phyloP scores from a whole-genome alignment of 2,113 vertebrate genomes.

The Otis tarda region DNA sequence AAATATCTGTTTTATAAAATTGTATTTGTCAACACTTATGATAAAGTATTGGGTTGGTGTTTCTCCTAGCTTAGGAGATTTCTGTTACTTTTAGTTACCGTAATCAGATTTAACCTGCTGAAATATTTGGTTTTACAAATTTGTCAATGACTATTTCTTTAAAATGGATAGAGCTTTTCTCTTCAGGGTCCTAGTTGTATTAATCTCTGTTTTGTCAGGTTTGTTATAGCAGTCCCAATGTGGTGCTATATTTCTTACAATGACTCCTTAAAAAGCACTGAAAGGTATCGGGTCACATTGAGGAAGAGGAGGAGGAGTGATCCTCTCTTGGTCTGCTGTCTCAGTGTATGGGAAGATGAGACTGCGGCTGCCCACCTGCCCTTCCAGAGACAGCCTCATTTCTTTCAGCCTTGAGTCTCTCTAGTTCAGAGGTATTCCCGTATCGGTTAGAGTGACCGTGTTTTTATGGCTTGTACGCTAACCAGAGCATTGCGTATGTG shows the following conservation, averaged over 20 bases:
- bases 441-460: background rate
- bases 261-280: background rate
- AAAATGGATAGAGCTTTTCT: background rate
- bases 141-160: background rate
- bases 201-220: background rate
- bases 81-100: background rate
- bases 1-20: background rate
- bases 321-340: background rate
- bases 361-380: rapidly evolving
- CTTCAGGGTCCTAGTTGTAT: background rate
- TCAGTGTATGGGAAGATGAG: background rate
- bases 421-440: background rate
- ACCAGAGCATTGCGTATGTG: background rate
- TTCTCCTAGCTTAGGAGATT: background rate
- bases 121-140: background rate
- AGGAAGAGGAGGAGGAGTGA: rapidly evolving
- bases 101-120: background rate
- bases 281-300: background rate
- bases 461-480: background rate
- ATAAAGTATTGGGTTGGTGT: background rate
- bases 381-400: background rate
- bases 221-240: background rate
- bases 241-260: background rate
- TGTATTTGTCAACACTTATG: background rate
- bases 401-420: background rate